phyloP scores from a whole-genome alignment of 2,113 vertebrate genomes.

The Amblyornis subalaris region DNA sequence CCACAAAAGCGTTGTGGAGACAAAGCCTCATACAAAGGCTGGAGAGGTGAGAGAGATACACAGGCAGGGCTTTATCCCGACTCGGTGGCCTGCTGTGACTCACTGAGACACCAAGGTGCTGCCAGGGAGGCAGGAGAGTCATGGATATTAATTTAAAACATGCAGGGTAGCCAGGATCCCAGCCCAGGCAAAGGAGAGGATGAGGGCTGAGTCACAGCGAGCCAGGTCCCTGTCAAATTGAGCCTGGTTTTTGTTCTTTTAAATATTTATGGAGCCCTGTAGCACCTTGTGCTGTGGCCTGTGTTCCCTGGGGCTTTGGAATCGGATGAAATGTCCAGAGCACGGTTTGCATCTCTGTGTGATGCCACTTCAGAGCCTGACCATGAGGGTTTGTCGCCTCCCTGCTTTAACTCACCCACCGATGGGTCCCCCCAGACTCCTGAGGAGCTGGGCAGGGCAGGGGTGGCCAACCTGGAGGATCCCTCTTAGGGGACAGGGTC shows the following conservation, averaged over 20 bases:
- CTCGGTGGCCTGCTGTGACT: not conserved
- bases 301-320: conserved; percentile 27
- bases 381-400: not conserved
- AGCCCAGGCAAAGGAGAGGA: not conserved
- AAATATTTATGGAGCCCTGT: not conserved
- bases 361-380: not conserved
- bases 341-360: conserved; percentile 7
- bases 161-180: not conserved
- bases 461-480: fast-evolving
- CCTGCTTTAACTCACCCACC: not conserved
- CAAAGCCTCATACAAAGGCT: not conserved
- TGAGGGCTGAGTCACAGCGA: not conserved
- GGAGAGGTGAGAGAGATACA: not conserved
- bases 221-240: not conserved
- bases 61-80: not conserved
- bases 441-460: not conserved
- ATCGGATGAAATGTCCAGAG: conserved; percentile 26
- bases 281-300: not conserved
- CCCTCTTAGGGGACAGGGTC: not conserved
- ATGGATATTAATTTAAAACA: not conserved
- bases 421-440: not conserved
- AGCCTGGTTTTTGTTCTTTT: not conserved
- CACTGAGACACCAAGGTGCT: not conserved
- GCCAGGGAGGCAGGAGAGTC: not conserved
- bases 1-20: not conserved